Percentiles rank a stretch among this genome's conserved stretches.
Conservation (phyloP, 1,140 invertebrate species). For the Vollenhovia emeryi region DNA sequence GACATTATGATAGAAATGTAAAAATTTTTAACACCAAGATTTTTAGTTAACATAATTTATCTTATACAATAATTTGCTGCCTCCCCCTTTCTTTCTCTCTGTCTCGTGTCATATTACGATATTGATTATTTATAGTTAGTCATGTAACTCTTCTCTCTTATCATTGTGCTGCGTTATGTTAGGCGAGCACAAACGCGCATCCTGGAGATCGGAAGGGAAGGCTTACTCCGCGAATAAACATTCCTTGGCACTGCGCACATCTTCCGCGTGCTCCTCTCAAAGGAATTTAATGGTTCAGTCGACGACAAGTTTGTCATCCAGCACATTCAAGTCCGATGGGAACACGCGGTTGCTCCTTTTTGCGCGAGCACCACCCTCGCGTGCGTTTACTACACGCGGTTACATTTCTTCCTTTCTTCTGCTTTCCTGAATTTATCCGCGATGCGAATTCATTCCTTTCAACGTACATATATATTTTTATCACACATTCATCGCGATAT, state of each 20-base stretch:
- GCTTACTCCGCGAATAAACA: conserved; percentile 55
- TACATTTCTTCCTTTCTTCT: conserved; percentile 38
- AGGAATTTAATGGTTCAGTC: conserved; percentile 64
- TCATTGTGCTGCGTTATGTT: conserved; percentile 34
- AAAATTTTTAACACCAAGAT: background rate
- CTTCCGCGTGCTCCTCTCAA: conserved; percentile 52
- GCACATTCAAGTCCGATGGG: conserved; percentile 55
- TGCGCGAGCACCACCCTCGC: conserved; percentile 28
- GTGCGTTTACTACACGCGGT: conserved; percentile 13
- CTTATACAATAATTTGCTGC: background rate
- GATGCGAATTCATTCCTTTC: conserved; percentile 26
- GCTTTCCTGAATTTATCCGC: conserved; percentile 21
- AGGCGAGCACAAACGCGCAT: conserved; percentile 13
- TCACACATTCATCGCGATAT: background rate
- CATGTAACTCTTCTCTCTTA: conserved; percentile 1
- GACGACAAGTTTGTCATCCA: conserved; percentile 62
- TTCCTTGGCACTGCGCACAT: conserved; percentile 43
- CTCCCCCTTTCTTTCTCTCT: background rate
- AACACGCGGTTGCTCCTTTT: conserved; percentile 51
- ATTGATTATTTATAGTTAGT: background rate
- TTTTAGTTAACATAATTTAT: background rate
- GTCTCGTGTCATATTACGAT: background rate
- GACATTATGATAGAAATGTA: background rate
- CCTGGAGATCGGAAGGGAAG: conserved; percentile 30
- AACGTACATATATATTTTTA: background rate